These are phyloP conservation scores for Nomia melanderi DNA, from an alignment of 1,140 invertebrate species.

Conservation along the genomic window DNA sequence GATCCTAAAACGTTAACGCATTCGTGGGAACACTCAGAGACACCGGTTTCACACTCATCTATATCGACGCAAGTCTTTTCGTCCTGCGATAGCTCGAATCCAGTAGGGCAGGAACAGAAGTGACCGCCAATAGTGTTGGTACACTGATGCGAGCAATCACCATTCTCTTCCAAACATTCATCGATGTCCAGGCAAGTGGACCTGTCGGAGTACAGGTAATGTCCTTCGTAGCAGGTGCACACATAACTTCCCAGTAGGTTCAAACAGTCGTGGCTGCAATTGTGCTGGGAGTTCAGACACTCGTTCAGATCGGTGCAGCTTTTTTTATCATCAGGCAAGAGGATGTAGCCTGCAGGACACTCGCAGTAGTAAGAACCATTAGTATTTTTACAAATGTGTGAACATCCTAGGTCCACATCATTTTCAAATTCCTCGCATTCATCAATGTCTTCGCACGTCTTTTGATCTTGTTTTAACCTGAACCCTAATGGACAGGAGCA, in stretches of 20 bases:
- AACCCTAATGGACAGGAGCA: constrained; percentile 90
- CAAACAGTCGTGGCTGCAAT: constrained; percentile 86
- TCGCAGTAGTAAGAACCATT: constrained; percentile 90
- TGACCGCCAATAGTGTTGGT: constrained; percentile 84
- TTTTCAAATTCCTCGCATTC: constrained; percentile 85
- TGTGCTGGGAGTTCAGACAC: constrained; percentile 85
- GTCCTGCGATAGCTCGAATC: constrained; percentile 84
- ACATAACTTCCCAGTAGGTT: constrained; percentile 85
- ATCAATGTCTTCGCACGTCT: constrained; percentile 89
- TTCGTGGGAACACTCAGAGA: constrained; percentile 75
- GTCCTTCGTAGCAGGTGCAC: constrained; percentile 89
- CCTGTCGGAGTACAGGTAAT: constrained; percentile 86
- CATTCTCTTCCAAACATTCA: constrained; percentile 84
- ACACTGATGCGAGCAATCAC: constrained; percentile 81
- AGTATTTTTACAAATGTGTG: constrained; percentile 86
- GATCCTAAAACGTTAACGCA: constrained; percentile 83
- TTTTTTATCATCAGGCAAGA: constrained; percentile 83
- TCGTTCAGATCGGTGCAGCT: constrained; percentile 89
- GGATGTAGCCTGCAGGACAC: constrained; percentile 88
- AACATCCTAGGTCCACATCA: constrained; percentile 73
- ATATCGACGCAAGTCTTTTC: constrained; percentile 83
- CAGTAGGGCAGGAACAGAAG: constrained; percentile 85
- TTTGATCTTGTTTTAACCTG: constrained; percentile 83
- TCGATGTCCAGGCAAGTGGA: constrained; percentile 90
- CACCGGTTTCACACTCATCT: constrained; percentile 79